A percentile compares a stretch with the other conserved stretches of the same genome.
phyloP scores from a whole-genome alignment of 2,888 invertebrate species.

The Ectobius pallidus region DNA sequence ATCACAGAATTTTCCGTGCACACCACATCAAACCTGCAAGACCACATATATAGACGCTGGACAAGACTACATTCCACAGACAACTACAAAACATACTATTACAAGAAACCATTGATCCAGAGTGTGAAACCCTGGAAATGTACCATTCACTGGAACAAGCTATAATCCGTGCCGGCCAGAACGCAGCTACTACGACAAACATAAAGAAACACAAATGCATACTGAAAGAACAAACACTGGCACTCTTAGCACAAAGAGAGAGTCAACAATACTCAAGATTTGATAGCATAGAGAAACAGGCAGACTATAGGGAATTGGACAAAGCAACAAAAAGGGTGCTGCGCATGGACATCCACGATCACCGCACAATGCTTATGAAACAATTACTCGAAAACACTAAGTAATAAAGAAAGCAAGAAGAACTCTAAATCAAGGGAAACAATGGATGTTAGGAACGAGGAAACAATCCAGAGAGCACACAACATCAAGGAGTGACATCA shows the following conservation, averaged over 20 bases:
- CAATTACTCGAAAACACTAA: background rate
- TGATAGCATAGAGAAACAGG: background rate
- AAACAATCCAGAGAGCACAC: background rate
- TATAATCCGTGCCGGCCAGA: too few relatives aligned
- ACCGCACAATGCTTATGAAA: background rate
- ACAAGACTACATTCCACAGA: background rate
- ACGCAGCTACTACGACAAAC: background rate
- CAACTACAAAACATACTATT: background rate
- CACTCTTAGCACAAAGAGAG: background rate
- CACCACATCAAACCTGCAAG: background rate
- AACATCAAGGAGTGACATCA: background rate
- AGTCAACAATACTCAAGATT: background rate
- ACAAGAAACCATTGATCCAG: background rate
- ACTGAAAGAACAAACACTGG: background rate
- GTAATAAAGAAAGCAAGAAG: background rate
- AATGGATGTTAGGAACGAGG: constrained; percentile 4
- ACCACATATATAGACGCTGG: background rate
- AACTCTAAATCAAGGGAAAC: background rate
- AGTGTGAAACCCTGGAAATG: background rate
- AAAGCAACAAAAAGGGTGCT: background rate
- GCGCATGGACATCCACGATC: background rate
- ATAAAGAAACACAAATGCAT: too few relatives aligned
- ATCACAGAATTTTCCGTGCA: background rate
- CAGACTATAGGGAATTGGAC: background rate
- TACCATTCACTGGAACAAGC: too few relatives aligned